These are phyloP conservation scores for Drosophila arawakana DNA, from an alignment of 1,140 invertebrate genomes.

Conservation along the genomic window DNA sequence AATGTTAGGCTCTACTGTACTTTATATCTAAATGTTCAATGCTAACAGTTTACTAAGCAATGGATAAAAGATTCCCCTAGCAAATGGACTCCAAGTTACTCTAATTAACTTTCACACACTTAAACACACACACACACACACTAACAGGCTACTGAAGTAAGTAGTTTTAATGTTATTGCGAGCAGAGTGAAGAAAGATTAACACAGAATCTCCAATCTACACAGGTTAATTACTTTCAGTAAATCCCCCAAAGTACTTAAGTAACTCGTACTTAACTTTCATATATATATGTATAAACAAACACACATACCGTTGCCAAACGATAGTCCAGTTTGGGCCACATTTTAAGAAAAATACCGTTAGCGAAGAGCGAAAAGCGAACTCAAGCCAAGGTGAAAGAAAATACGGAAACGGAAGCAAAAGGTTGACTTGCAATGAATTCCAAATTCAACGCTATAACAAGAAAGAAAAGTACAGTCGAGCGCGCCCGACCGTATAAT, in stretches of 20 bases:
- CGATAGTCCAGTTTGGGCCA: not conserved
- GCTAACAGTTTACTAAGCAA: not conserved
- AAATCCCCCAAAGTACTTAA: slow-evolving; percentile 43
- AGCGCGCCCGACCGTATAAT: no score
- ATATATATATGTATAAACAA: slow-evolving; percentile 11
- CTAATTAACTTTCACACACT: not conserved
- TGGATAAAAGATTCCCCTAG: not conserved
- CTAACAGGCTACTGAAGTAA: slow-evolving; percentile 3
- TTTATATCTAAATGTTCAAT: not conserved
- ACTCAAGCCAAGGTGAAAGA: not conserved
- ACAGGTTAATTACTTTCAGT: slow-evolving; percentile 45
- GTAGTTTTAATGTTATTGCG: slow-evolving; percentile 36
- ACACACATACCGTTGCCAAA: slow-evolving; percentile 6
- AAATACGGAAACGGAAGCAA: not conserved
- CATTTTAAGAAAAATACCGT: not conserved
- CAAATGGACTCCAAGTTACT: not conserved
- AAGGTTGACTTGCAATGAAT: slow-evolving; percentile 9
- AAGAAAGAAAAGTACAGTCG: no score
- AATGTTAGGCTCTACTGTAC: not conserved
- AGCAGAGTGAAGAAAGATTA: slow-evolving; percentile 13
- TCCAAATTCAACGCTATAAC: slow-evolving; percentile 5
- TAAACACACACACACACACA: slow-evolving; percentile 3
- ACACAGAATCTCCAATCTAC: slow-evolving; percentile 18
- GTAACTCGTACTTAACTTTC: slow-evolving; percentile 46
- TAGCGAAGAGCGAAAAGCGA: not conserved